phyloP scores from a whole-genome alignment of 1,140 invertebrate genomes.

The Tribolium madens region DNA sequence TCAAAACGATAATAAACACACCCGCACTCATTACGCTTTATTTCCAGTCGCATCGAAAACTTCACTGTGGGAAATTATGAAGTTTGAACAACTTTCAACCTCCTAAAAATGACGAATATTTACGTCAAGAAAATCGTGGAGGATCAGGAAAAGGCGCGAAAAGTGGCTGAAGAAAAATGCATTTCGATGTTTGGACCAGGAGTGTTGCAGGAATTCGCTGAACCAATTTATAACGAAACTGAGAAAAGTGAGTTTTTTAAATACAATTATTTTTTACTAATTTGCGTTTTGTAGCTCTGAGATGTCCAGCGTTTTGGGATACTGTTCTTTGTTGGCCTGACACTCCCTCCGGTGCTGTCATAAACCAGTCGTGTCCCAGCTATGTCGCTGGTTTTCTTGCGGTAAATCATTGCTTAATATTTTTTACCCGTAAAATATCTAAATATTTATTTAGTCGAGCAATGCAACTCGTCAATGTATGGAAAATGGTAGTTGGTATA shows the following conservation, averaged over 20 bases:
- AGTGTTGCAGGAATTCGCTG: not conserved
- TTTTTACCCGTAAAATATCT: conserved; percentile 54
- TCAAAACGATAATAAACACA: conserved; percentile 16
- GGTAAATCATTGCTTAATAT: conserved; percentile 59
- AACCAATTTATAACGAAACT: not conserved
- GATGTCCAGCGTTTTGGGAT: conserved; percentile 58
- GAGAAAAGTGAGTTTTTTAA: not conserved
- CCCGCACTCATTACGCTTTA: not conserved
- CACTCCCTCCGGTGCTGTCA: conserved; percentile 50
- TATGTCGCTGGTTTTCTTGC: conserved; percentile 56
- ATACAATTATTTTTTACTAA: not conserved
- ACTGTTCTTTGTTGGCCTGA: conserved; percentile 58
- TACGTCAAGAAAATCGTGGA: conserved; percentile 21
- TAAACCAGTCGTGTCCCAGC: conserved; percentile 53
- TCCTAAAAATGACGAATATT: conserved; percentile 29
- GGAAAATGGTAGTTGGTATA: conserved; percentile 62
- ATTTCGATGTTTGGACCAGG: conserved; percentile 15
- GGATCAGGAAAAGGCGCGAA: conserved; percentile 16
- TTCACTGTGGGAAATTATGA: not conserved
- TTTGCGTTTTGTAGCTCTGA: not conserved
- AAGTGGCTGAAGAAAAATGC: conserved; percentile 9
- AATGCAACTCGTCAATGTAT: conserved; percentile 61
- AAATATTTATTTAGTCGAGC: conserved; percentile 14
- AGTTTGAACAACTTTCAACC: not conserved
- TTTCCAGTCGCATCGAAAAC: conserved; percentile 6